Conservation (phyloP, 2,888 invertebrate species). For the Parnassius mnemosyne region DNA sequence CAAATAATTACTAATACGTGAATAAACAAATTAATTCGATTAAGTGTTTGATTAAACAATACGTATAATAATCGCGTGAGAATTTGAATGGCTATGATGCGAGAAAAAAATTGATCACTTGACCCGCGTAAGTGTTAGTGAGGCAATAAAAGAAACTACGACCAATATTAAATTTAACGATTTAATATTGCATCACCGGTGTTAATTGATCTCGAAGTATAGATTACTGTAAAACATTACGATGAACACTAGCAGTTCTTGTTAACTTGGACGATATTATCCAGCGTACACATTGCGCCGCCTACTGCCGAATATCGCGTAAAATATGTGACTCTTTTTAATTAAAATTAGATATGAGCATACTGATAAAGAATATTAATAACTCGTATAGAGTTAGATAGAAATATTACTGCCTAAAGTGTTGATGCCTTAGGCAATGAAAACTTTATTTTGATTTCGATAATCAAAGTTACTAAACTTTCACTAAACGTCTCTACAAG, state of each 20-base stretch:
- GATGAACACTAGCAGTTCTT: conserved; percentile 40
- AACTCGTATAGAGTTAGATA: conserved; percentile 56
- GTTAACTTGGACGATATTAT: conserved; percentile 48
- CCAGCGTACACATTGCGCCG: conserved; percentile 60
- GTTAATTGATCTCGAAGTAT: conserved; percentile 46
- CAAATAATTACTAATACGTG: conserved; percentile 54
- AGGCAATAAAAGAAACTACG: conserved; percentile 75
- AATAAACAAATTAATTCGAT: conserved; percentile 48
- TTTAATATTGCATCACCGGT: conserved; percentile 71
- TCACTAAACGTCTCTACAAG: conserved; percentile 2
- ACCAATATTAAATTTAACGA: conserved; percentile 79
- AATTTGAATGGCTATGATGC: conserved; percentile 63
- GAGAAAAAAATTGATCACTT: conserved; percentile 63
- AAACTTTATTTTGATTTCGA: conserved; percentile 13
- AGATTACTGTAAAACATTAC: conserved; percentile 39
- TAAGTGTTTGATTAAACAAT: conserved; percentile 44
- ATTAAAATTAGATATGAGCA: conserved; percentile 76
- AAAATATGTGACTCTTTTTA: conserved; percentile 79
- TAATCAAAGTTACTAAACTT: conserved; percentile 17
- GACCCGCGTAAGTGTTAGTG: conserved; percentile 67
- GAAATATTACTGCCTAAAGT: conserved; percentile 37
- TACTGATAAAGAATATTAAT: conserved; percentile 73
- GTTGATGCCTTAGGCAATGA: conserved; percentile 46
- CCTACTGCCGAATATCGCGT: conserved; percentile 75
- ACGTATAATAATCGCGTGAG: conserved; percentile 71